Evolutionary conservation across 2,113 vertebrate species (phyloP).

Genomic region (Cranoglanis bouderius): DNA sequence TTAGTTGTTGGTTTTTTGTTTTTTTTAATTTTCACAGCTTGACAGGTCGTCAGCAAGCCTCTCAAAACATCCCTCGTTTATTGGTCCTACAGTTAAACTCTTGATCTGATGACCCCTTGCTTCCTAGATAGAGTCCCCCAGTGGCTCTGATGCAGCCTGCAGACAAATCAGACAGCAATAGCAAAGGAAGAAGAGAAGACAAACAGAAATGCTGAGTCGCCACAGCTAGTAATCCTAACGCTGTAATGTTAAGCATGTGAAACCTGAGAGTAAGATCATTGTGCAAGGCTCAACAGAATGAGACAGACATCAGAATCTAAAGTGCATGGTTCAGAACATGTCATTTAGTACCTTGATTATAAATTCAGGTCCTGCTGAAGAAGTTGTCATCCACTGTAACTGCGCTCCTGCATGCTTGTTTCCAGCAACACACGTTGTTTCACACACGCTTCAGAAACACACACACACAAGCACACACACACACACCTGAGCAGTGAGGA

Average conservation of each 20-base stretch:
- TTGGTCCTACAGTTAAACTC: background rate
- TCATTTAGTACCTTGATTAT: constrained; percentile 2
- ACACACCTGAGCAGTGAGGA: constrained; percentile 11
- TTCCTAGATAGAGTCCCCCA: constrained; percentile 53
- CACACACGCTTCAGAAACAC: background rate
- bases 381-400: background rate
- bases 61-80: background rate
- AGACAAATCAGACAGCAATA: constrained; percentile 43
- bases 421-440: constrained; percentile 2
- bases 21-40: background rate
- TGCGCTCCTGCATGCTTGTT: background rate
- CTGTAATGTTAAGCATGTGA: background rate
- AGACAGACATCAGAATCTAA: background rate
- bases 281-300: background rate
- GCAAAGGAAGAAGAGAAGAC: constrained; percentile 24
- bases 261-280: background rate
- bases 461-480: constrained; percentile 32
- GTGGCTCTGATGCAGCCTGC: constrained; percentile 15
- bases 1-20: background rate
- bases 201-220: constrained; percentile 9
- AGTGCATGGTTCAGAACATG: background rate
- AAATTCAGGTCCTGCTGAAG: background rate
- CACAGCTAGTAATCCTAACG: background rate
- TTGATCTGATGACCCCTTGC: constrained; percentile 58
- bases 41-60: background rate